Conservation (phyloP, 2,797 vertebrate genomes). For the Hemitrygon akajei region DNA sequence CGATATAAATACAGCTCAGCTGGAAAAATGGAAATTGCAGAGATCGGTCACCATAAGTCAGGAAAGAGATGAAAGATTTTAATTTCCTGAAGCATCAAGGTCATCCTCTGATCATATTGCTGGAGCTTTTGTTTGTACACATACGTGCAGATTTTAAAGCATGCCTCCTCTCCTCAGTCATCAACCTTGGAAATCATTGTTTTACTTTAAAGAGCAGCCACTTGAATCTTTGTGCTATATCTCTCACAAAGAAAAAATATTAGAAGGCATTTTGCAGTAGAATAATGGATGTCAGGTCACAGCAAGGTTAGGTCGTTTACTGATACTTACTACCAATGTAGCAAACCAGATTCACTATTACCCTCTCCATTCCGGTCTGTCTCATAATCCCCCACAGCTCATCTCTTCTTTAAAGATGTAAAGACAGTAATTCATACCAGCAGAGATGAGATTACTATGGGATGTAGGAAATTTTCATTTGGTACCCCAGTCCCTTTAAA, state of each 20-base stretch:
- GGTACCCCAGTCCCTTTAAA: not conserved
- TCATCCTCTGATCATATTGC: conserved; percentile 29
- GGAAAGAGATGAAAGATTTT: conserved; percentile 14
- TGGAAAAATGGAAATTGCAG: conserved; percentile 35
- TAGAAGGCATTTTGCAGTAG: not conserved
- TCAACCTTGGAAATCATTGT: not conserved
- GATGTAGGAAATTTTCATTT: not conserved
- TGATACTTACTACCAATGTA: not conserved
- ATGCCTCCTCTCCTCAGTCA: not conserved
- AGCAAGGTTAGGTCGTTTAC: not conserved
- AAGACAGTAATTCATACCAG: not conserved
- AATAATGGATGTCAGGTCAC: not conserved
- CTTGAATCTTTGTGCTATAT: not conserved
- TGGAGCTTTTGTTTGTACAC: not conserved
- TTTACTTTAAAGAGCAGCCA: not conserved
- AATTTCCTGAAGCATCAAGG: conserved; percentile 33
- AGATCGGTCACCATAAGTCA: conserved; percentile 16
- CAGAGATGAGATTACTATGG: not conserved
- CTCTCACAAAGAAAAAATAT: not conserved
- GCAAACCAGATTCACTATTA: not conserved
- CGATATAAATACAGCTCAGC: conserved; percentile 22
- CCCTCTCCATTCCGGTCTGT: not conserved
- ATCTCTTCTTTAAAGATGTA: not conserved
- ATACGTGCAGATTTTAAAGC: not conserved
- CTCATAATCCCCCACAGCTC: no score